Conservation (phyloP, 2,113 vertebrate genomes). For the Xiphias gladius region DNA sequence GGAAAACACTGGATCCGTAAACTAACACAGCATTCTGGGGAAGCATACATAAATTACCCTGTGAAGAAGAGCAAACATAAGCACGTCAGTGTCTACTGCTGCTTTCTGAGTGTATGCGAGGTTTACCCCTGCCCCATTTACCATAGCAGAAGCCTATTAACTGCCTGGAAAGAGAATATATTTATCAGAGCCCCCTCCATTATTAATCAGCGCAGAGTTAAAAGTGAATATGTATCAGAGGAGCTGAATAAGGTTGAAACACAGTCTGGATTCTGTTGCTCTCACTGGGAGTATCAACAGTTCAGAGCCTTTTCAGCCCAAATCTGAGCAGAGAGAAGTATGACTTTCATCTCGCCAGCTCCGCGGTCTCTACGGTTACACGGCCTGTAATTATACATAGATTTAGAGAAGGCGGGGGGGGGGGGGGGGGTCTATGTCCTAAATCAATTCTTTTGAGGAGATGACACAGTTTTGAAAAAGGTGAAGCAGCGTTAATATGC, state of each 20-base stretch:
- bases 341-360: slow-evolving; percentile 76
- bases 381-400: slow-evolving; percentile 75
- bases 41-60: slow-evolving; percentile 43
- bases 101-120: slow-evolving; percentile 30
- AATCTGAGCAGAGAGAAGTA: slow-evolving; percentile 71
- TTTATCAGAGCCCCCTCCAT: slow-evolving; percentile 78
- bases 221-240: slow-evolving; percentile 83
- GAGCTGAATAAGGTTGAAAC: slow-evolving; percentile 75
- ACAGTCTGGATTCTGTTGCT: slow-evolving; percentile 75
- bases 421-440: slow-evolving; percentile 31
- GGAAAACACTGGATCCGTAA: slow-evolving; percentile 42
- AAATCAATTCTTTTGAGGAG: slow-evolving; percentile 53
- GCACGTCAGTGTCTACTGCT: slow-evolving; percentile 9
- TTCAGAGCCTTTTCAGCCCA: slow-evolving; percentile 75
- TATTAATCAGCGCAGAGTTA: slow-evolving; percentile 82
- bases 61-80: slow-evolving; percentile 33
- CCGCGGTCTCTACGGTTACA: slow-evolving; percentile 59
- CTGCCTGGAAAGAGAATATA: slow-evolving; percentile 79
- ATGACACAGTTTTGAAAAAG: slow-evolving; percentile 64
- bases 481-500: slow-evolving; percentile 44
- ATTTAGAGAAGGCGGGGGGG: slow-evolving; percentile 27
- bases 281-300: slow-evolving; percentile 80
- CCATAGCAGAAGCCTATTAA: slow-evolving; percentile 73
- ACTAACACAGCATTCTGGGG: slow-evolving; percentile 37
- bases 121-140: slow-evolving; percentile 73